These are phyloP conservation scores for Drosophila guanche DNA, from an alignment of 1,140 invertebrate genomes.

Conservation along the genomic window DNA sequence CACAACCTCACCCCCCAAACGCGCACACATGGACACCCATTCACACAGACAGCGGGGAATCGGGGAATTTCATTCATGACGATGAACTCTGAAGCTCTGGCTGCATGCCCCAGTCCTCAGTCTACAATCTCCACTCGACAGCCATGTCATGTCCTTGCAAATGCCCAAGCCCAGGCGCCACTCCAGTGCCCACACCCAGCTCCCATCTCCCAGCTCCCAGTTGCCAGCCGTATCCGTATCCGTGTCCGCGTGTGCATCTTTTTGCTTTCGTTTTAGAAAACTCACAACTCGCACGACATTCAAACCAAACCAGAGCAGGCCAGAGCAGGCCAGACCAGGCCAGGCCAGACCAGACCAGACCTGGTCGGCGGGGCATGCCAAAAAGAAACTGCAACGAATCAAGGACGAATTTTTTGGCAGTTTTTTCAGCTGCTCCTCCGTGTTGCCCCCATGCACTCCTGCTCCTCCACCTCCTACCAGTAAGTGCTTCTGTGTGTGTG, in stretches of 20 bases:
- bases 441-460: constrained; percentile 7
- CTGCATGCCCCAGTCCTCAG: constrained; percentile 25
- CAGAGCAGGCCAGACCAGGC: not conserved
- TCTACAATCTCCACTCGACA: constrained; percentile 33
- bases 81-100: constrained; percentile 50
- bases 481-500: constrained; percentile 13
- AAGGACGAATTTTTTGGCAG: constrained; percentile 83
- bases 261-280: constrained; percentile 81
- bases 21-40: constrained; percentile 6
- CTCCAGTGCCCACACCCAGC: not conserved
- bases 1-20: constrained; percentile 14
- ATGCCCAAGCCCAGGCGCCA: constrained; percentile 7
- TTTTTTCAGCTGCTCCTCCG: constrained; percentile 53
- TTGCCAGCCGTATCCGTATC: constrained; percentile 4
- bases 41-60: constrained; percentile 14
- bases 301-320: constrained; percentile 27
- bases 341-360: not conserved
- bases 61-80: constrained; percentile 65
- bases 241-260: constrained; percentile 59
- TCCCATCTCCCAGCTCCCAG: not conserved
- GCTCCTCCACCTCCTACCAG: constrained; percentile 8
- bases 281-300: constrained; percentile 72
- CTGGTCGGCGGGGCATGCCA: constrained; percentile 26
- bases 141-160: constrained; percentile 48
- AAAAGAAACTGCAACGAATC: constrained; percentile 83